Conservation (phyloP, 1,140 invertebrate genomes). For the Nasonia vitripennis region DNA sequence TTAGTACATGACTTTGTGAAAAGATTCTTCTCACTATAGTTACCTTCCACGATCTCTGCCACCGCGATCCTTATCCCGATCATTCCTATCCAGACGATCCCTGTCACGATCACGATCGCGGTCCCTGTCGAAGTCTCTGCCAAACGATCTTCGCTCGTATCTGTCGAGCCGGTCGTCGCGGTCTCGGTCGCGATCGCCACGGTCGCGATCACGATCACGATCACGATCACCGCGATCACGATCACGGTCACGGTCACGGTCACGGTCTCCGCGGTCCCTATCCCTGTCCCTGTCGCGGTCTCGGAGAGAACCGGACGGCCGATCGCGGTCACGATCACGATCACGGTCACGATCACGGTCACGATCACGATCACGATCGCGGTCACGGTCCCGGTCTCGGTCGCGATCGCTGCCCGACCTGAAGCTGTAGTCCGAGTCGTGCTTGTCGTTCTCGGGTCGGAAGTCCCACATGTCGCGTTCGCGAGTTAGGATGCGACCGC, state of each 20-base stretch:
- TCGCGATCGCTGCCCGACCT: conserved; percentile 63
- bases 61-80: conserved; percentile 43
- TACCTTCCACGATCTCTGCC: conserved; percentile 63
- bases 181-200: conserved; percentile 43
- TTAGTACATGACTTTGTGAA: not conserved
- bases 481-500: conserved; percentile 84
- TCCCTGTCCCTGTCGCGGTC: conserved; percentile 58
- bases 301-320: conserved; percentile 51
- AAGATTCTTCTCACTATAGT: not conserved
- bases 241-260: conserved; percentile 61
- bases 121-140: conserved; percentile 73
- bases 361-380: conserved; percentile 54
- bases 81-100: conserved; percentile 58
- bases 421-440: conserved; percentile 69
- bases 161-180: conserved; percentile 65
- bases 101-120: conserved; percentile 68
- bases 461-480: conserved; percentile 81
- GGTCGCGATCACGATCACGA: conserved; percentile 55
- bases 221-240: conserved; percentile 62
- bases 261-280: conserved; percentile 67
- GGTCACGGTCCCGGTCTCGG: conserved; percentile 70
- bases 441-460: conserved; percentile 71
- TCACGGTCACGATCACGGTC: conserved; percentile 49
- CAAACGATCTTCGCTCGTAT: conserved; percentile 77
- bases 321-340: conserved; percentile 57